phyloP scores from a whole-genome alignment of 2,888 invertebrate species.

The Limenitis camilla region DNA sequence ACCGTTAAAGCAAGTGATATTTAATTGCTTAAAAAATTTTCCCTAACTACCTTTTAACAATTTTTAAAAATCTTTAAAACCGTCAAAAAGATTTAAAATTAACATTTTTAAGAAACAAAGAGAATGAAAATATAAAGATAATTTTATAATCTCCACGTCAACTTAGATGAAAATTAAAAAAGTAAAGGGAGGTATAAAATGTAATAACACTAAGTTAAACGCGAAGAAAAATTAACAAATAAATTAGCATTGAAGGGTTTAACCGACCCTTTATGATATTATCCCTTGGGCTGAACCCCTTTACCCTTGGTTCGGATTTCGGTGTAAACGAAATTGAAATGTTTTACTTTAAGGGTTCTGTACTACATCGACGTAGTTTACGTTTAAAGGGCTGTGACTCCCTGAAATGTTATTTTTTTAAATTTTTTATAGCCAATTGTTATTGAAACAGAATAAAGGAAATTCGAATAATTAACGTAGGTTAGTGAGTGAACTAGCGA shows the following conservation, averaged over 20 bases:
- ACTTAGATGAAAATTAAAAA: conserved; percentile 8
- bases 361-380: neutral
- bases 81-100: neutral
- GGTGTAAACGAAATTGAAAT: conserved; percentile 39
- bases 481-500: too few relatives aligned
- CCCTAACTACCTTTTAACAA: too few relatives aligned
- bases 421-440: too few relatives aligned
- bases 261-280: conserved; percentile 62
- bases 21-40: too few relatives aligned
- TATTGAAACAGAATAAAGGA: too few relatives aligned
- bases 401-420: too few relatives aligned
- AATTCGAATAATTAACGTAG: too few relatives aligned
- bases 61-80: neutral
- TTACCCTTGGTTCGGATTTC: conserved; percentile 30
- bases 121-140: neutral
- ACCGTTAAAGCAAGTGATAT: too few relatives aligned
- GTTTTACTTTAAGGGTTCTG: conserved; percentile 12
- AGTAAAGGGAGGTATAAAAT: conserved; percentile 6
- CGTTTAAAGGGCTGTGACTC: too few relatives aligned
- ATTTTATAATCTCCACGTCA: neutral
- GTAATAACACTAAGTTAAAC: conserved; percentile 19
- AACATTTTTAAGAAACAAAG: too few relatives aligned
- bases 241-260: conserved; percentile 64
- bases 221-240: conserved; percentile 58
- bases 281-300: conserved; percentile 43